Percentiles rank a stretch among this genome's conserved stretches.
Evolutionary conservation across 2,888 invertebrate species (phyloP).

Genomic region (Syritta pipiens): DNA sequence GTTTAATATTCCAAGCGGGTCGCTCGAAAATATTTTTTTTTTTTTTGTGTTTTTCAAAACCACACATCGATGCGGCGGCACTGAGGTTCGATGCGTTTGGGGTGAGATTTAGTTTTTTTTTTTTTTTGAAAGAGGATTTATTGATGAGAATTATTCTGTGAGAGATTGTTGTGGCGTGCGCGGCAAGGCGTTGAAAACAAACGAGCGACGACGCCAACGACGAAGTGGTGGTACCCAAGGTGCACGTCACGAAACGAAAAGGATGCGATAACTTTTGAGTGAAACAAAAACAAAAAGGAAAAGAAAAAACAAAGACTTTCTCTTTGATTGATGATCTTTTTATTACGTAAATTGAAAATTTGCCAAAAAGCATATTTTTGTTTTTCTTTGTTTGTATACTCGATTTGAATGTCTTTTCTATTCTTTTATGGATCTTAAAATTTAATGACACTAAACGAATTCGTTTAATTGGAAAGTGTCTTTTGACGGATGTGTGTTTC

Average conservation of each 20-base stretch:
- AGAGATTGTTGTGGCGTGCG: too few species aligned
- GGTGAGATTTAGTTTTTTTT: conserved; percentile 21
- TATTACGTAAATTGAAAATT: conserved; percentile 19
- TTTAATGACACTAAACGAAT: conserved; percentile 10
- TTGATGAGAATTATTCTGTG: conserved; percentile 4
- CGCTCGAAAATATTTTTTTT: conserved; percentile 7
- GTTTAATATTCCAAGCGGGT: conserved; percentile 55
- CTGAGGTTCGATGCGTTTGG: conserved; percentile 10
- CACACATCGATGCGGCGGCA: not conserved
- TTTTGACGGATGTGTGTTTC: not conserved
- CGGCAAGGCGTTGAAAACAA: not conserved
- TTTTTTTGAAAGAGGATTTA: conserved; percentile 12
- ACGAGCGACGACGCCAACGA: too few species aligned
- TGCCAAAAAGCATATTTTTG: conserved; percentile 8
- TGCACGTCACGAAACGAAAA: not conserved
- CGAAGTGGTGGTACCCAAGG: too few species aligned
- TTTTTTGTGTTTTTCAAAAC: conserved; percentile 14
- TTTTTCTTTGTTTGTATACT: not conserved
- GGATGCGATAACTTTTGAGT: not conserved
- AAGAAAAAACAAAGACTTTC: not conserved
- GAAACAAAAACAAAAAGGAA: too few species aligned
- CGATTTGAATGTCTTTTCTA: too few species aligned
- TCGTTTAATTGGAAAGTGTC: conserved; percentile 1
- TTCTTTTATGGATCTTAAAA: not conserved
- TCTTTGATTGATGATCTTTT: not conserved